A percentile compares a stretch with the other conserved stretches of the same genome.
Evolutionary conservation across 2,113 vertebrate genomes (phyloP).

Genomic region (Cyphomyrus discorhynchus): DNA sequence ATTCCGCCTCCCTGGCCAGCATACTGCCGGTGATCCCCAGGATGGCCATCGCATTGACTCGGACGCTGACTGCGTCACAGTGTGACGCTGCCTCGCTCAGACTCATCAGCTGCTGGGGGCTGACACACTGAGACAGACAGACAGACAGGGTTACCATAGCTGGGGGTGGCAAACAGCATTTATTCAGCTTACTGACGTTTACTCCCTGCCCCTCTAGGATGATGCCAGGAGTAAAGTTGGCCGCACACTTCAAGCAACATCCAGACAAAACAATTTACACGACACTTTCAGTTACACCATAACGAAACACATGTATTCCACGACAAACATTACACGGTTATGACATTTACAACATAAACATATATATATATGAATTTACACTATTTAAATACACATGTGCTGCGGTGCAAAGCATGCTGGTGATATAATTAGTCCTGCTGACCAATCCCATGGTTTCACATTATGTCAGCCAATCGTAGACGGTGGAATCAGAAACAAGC

Average conservation of each 20-base stretch:
- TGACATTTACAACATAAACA: background rate
- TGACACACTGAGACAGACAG: conserved; percentile 75
- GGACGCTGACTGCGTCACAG: conserved; percentile 69
- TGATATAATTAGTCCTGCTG: background rate
- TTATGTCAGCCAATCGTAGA: background rate
- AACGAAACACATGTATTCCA: background rate
- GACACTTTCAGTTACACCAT: background rate
- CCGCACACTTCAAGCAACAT: background rate
- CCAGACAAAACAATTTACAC: background rate
- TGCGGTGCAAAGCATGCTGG: background rate
- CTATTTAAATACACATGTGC: background rate
- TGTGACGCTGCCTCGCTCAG: conserved; percentile 72
- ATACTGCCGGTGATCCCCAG: conserved; percentile 88
- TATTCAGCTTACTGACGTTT: background rate
- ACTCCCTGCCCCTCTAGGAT: background rate
- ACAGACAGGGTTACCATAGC: background rate
- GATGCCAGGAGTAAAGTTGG: background rate
- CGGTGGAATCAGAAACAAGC: background rate
- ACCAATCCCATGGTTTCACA: background rate
- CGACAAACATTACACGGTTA: background rate
- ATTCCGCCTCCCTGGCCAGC: conserved; percentile 73
- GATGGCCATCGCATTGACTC: conserved; percentile 85
- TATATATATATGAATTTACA: background rate
- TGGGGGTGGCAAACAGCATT: background rate
- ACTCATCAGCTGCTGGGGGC: conserved; percentile 78